These are phyloP conservation scores for Brachynemurus nebulosus DNA, from an alignment of 2,888 invertebrate genomes.

Conservation along the genomic window DNA sequence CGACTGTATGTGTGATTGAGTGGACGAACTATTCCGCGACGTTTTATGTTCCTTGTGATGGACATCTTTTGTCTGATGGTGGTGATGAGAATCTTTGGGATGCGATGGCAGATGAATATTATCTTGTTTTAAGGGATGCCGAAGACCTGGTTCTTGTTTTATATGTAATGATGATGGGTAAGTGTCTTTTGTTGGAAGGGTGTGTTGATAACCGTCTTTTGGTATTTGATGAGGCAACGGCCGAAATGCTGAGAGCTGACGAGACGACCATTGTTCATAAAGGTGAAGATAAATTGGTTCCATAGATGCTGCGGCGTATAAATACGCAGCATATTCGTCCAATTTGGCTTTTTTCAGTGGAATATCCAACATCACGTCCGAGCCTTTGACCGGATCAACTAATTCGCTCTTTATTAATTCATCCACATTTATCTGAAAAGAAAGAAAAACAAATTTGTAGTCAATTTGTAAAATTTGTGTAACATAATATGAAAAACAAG, in stretches of 20 bases:
- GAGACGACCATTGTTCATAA: conserved; percentile 26
- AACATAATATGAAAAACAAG: neutral
- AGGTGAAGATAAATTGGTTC: conserved; percentile 31
- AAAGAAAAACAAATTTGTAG: too few species aligned
- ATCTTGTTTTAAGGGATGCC: conserved; percentile 6
- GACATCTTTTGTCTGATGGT: neutral
- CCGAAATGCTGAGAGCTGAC: conserved; percentile 46
- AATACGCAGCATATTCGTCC: conserved; percentile 38
- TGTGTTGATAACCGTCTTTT: conserved; percentile 26
- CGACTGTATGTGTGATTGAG: conserved; percentile 19
- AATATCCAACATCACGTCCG: conserved; percentile 33
- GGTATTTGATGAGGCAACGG: conserved; percentile 39
- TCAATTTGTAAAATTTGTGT: neutral
- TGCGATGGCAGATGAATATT: neutral
- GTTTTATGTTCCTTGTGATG: conserved; percentile 21
- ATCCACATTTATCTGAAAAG: conserved; percentile 1
- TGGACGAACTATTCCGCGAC: conserved; percentile 17
- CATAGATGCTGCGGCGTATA: conserved; percentile 27
- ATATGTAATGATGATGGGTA: conserved; percentile 3
- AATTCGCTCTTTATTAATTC: neutral
- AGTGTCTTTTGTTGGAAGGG: conserved; percentile 19
- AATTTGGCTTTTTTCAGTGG: conserved; percentile 52
- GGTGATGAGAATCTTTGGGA: neutral
- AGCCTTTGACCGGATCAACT: conserved; percentile 14
- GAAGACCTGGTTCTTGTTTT: conserved; percentile 7